Conservation (phyloP, 2,888 invertebrate genomes). For the Spisula subtruncata region DNA sequence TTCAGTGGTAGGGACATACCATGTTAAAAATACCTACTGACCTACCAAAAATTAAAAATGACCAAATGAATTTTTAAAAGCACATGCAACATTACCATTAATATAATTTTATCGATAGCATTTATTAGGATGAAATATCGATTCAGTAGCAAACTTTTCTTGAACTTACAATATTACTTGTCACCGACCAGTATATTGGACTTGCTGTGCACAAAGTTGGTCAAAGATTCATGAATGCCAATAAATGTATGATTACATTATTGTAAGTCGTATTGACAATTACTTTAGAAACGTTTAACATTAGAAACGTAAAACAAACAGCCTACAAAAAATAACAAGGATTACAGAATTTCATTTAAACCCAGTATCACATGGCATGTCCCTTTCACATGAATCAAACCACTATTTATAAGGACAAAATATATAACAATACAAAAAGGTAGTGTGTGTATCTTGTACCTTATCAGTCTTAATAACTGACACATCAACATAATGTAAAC, state of each 20-base stretch:
- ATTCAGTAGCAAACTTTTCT: too few species aligned
- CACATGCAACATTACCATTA: too few species aligned
- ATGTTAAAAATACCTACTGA: background rate
- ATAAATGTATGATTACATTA: background rate
- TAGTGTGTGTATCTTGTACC: constrained; percentile 57
- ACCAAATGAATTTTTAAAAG: too few species aligned
- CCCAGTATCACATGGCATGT: background rate
- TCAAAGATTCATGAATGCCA: too few species aligned
- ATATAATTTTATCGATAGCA: too few species aligned
- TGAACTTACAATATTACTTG: too few species aligned
- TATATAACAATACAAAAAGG: background rate
- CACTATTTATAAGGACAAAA: background rate
- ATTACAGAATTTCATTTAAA: too few species aligned
- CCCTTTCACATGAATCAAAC: background rate
- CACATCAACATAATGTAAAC: constrained; percentile 20
- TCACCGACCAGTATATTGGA: too few species aligned
- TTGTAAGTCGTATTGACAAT: background rate
- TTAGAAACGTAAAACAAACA: background rate
- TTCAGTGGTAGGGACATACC: background rate
- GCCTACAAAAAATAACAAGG: background rate
- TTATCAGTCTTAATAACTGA: constrained; percentile 69
- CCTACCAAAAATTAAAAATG: too few species aligned
- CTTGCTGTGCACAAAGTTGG: too few species aligned
- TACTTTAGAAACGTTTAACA: background rate
- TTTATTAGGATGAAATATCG: too few species aligned